These are phyloP conservation scores for Mus minutoides DNA, from an alignment of 2,797 vertebrate species.

Conservation along the genomic window DNA sequence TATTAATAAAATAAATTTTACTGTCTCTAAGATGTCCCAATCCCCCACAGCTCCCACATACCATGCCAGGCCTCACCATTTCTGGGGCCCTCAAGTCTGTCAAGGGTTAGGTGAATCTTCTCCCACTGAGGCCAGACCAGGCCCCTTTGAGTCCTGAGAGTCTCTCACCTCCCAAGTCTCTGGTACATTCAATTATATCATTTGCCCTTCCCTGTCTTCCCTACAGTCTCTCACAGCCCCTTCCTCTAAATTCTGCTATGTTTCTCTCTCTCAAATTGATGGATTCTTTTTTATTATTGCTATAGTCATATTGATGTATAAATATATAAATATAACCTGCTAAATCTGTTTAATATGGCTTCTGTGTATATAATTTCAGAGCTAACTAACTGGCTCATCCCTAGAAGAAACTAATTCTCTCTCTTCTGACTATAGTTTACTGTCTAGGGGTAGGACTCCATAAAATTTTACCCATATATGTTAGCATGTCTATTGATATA, in stretches of 20 bases:
- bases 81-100: background rate
- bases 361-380: background rate
- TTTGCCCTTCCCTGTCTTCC: background rate
- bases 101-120: background rate
- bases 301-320: background rate
- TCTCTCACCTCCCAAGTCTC: no score
- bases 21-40: background rate
- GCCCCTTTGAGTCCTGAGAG: no score
- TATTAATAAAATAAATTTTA: background rate
- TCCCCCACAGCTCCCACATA: background rate
- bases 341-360: background rate
- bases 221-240: background rate
- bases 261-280: background rate
- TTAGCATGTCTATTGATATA: background rate
- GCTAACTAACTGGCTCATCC: background rate
- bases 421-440: background rate
- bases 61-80: background rate
- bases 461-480: background rate
- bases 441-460: background rate
- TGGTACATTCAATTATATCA: background rate
- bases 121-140: background rate
- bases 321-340: background rate
- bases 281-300: background rate
- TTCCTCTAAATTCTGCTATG: background rate
- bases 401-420: background rate